phyloP scores from a whole-genome alignment of 2,113 vertebrate genomes.

The Zosterops hypoxanthus region DNA sequence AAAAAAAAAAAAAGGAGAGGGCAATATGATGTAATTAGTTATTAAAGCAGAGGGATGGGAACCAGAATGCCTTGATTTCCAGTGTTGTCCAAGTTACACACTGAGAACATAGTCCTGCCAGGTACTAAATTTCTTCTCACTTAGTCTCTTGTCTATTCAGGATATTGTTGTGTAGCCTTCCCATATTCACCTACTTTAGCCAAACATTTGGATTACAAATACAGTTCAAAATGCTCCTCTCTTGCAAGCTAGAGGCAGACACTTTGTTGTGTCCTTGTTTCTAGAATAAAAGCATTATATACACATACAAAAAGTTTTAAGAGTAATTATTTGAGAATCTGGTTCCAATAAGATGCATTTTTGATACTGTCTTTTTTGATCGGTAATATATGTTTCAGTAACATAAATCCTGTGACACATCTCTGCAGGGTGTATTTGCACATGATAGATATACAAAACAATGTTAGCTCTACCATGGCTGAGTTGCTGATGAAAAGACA shows the following conservation, averaged over 20 bases:
- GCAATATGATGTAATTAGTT: not conserved
- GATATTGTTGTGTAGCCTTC: not conserved
- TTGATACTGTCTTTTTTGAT: not conserved
- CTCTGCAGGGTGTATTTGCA: not conserved
- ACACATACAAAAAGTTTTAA: not conserved
- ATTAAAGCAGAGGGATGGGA: not conserved
- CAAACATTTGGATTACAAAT: not conserved
- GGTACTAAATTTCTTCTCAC: not conserved
- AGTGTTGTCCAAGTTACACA: not conserved
- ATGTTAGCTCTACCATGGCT: not conserved
- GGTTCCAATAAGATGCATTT: not conserved
- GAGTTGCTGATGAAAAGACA: not conserved
- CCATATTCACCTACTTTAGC: not conserved
- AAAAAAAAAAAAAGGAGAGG: not conserved
- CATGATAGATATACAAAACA: not conserved
- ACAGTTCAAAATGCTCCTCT: not conserved
- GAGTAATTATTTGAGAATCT: not conserved
- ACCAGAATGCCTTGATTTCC: not conserved
- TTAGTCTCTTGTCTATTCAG: not conserved
- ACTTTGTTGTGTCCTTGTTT: not conserved
- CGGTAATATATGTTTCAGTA: not conserved
- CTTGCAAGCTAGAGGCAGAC: not conserved
- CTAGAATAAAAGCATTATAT: not conserved
- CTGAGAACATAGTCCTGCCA: not conserved
- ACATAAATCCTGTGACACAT: not conserved